phyloP scores from a whole-genome alignment of 2,113 vertebrate species.

The Hoplias malabaricus region DNA sequence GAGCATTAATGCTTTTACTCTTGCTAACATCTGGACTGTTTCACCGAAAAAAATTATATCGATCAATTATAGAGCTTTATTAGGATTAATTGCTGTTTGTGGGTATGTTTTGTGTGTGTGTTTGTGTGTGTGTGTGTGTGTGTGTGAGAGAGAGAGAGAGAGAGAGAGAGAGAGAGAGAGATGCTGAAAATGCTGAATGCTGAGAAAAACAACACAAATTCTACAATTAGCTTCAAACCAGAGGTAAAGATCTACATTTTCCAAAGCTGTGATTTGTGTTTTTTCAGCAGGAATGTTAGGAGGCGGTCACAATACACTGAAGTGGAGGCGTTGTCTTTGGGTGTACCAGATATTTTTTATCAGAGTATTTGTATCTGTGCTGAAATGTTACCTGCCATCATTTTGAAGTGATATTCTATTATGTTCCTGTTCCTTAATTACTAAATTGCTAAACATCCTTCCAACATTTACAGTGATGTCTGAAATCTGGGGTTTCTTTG shows the following conservation, averaged over 20 bases:
- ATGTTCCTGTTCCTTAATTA: constrained; percentile 3
- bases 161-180: neutral
- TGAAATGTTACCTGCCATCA: constrained; percentile 3
- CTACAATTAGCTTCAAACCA: constrained; percentile 21
- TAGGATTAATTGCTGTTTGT: neutral
- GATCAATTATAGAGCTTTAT: constrained; percentile 18
- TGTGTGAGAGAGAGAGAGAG: neutral
- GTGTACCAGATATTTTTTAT: constrained; percentile 21
- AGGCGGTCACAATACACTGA: constrained; percentile 28
- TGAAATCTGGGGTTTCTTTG: too few relatives aligned
- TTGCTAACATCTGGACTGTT: constrained; percentile 22
- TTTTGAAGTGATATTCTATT: neutral
- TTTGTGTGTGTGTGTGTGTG: neutral
- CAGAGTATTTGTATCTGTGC: constrained; percentile 26
- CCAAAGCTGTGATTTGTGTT: too few relatives aligned
- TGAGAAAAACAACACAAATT: neutral
- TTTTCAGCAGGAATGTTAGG: constrained; percentile 9
- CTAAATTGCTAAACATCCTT: constrained; percentile 17
- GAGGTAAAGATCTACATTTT: too few relatives aligned
- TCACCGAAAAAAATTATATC: constrained; percentile 14
- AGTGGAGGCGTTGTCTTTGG: neutral
- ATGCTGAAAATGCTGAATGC: neutral
- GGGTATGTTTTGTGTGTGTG: neutral
- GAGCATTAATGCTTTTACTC: constrained; percentile 32
- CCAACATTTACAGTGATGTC: too few relatives aligned